Percentiles rank a stretch among this genome's conserved stretches.
These are phyloP conservation scores for Sapajus apella DNA, from an alignment of 2,113 vertebrate species.

Conservation along the genomic window DNA sequence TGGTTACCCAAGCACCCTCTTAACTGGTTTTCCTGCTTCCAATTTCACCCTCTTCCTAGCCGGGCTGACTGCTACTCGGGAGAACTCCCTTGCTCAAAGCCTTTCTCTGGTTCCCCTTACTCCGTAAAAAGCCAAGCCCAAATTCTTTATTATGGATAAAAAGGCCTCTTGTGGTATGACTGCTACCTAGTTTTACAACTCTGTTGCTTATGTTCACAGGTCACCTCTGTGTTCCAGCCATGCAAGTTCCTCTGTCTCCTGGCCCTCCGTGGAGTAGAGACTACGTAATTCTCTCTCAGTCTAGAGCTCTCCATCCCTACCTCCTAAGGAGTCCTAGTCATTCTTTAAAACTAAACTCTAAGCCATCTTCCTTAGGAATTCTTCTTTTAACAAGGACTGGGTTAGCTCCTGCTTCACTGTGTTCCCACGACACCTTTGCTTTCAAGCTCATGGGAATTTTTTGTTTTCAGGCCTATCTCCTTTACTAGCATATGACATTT, in stretches of 20 bases:
- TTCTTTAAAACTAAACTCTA: background rate
- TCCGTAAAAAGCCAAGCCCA: background rate
- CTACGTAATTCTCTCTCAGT: background rate
- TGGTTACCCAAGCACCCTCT: background rate
- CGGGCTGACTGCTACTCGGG: background rate
- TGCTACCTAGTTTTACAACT: background rate
- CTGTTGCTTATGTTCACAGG: too few relatives aligned
- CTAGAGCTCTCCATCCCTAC: background rate
- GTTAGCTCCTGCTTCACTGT: background rate
- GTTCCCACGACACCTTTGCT: background rate
- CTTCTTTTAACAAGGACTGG: background rate
- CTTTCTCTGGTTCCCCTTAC: background rate
- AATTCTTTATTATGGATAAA: background rate
- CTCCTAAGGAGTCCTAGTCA: background rate
- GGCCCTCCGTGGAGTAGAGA: background rate
- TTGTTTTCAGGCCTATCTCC: background rate
- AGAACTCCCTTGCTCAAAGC: background rate
- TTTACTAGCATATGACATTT: background rate
- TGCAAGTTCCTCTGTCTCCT: background rate
- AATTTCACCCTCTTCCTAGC: background rate
- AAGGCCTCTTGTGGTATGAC: fast-evolving
- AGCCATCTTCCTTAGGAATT: background rate
- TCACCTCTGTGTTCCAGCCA: background rate
- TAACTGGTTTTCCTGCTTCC: background rate
- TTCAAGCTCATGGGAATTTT: background rate